Evolutionary conservation across 2,797 vertebrate genomes (phyloP), one percentile per base, ranked within the genome.

Genomic region (Eulemur rubriventer): DNA sequence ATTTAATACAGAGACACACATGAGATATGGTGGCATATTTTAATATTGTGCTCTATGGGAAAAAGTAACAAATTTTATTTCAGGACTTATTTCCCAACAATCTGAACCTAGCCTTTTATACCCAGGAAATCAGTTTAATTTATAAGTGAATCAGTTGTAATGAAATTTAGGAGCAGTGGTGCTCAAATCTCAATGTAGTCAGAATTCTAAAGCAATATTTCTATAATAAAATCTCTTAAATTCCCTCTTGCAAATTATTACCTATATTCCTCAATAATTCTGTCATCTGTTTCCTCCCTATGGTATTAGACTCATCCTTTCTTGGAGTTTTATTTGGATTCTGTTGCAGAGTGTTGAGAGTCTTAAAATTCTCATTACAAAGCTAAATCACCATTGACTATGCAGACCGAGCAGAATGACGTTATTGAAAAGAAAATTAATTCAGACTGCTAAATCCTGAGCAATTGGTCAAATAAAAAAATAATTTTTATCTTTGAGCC

Each of bases 41-140:
- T 75, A 79, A 67, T 86, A 63, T 72, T 90, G 50, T 85, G 95
- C n/a, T 75, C 14, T 86, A 57, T 18, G 35, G 22, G 35, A 41
- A 38, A 81, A 94, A 30, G 28, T 80, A 89, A 78, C 28, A 55
- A 7, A 82, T 70, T 94, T 72, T 67, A 92, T 95, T 88, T 89
- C 28, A 35, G 48, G 35, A 46, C 12, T 33, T 73, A 26, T 92
- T 96, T 69, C 30, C 13, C 57, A 89, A 83, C 17, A 55, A 67
- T 78, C 46, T 13, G 48, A 95, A 59, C 43, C 59, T 78, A 91
- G 46, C 69, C 28, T 79, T 95, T 97, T 50, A 82, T 7, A 75
- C 72, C 48, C 55, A 95, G 76, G 82, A 96, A 83, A 95, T 86
- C 73, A 38, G 35, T 93, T 88, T 95, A 95, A 95, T 94, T 94